Evolutionary conservation across 30 jellyfish, hydroid and myxozoan genomes (phyloP), one percentile per base, ranked within the genome.

Genomic region (Pelagia noctiluca): DNA sequence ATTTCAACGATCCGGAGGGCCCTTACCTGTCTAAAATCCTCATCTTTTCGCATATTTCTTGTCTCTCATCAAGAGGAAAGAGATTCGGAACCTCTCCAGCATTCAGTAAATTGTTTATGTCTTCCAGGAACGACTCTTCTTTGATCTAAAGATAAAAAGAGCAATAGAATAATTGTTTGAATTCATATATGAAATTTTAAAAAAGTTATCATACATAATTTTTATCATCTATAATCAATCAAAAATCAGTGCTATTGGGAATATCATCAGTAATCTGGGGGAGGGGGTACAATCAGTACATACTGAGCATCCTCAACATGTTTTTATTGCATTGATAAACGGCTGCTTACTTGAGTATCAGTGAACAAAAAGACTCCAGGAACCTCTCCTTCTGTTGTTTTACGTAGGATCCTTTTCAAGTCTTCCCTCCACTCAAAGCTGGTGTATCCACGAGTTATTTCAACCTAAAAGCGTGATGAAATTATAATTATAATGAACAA

Each of bases 11-110:
- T n/a, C n/a, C n/a, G n/a, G n/a, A n/a, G n/a, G 4, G 50, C 38
- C 2, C 83, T 2, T 76, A 88, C 99, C 96, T 83, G 89, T 94
- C 99, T 63, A 94, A 81, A n/a, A 71, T 57, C 65, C 99, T 66
- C 99, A 94, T 94, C 69, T 88, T 94, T 67, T 94, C 99, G 77
- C 99, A 94, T 0, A 94, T 94, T 48, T 94, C 99, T 77, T 94
- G 99, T 28, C 95, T 82, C 63, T 94, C 99, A 65, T 94, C 99
- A 73, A 88, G 64, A 1, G 97, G 94, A 71, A 94, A 94, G 16
- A 94, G 74, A 62, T 94, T 94, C 21, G 99, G 99, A 3, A 94
- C 99, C 72, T 94, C 99, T 22, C 99, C 99, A 32, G 99, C 99
- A 72, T 94, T 94, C 37, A 94, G 90, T 34, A 94, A 68, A 75